A percentile compares a stretch with the other conserved stretches of the same genome.
These are phyloP conservation scores for Calliopsis andreniformis DNA, from an alignment of 1,140 invertebrate genomes.

Conservation along the genomic window DNA sequence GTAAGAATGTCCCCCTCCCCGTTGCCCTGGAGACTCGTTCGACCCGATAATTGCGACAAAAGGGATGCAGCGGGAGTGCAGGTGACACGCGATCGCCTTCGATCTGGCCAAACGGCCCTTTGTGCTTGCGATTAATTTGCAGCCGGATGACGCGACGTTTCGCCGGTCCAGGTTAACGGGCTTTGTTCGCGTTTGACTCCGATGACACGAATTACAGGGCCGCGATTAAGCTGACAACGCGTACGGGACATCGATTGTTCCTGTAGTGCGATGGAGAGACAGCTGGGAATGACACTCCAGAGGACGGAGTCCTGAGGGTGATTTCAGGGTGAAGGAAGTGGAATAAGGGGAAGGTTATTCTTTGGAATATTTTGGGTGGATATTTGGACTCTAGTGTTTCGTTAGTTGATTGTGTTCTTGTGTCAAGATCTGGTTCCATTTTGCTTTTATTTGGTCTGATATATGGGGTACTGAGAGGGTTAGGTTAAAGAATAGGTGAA, in stretches of 20 bases:
- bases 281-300: neutral
- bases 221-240: neutral
- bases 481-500: too few species aligned
- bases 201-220: conserved; percentile 19
- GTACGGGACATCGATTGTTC: neutral
- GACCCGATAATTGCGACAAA: neutral
- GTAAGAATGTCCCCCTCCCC: too few species aligned
- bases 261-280: neutral
- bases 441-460: too few species aligned
- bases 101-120: conserved; percentile 1
- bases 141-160: conserved; percentile 12
- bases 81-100: conserved; percentile 16
- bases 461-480: too few species aligned
- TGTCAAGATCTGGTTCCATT: too few species aligned
- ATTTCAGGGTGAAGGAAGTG: too few species aligned
- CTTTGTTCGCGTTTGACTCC: conserved; percentile 4
- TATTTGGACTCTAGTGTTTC: too few species aligned
- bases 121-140: conserved; percentile 21
- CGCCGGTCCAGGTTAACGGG: neutral
- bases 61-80: neutral
- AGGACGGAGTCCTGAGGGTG: too few species aligned
- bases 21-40: neutral
- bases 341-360: too few species aligned
- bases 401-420: too few species aligned
- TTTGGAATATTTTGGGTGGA: too few species aligned